A percentile compares a stretch with the other conserved stretches of the same genome.
Evolutionary conservation across 1,140 invertebrate genomes (phyloP).

Genomic region (Leptopilina clavipes): DNA sequence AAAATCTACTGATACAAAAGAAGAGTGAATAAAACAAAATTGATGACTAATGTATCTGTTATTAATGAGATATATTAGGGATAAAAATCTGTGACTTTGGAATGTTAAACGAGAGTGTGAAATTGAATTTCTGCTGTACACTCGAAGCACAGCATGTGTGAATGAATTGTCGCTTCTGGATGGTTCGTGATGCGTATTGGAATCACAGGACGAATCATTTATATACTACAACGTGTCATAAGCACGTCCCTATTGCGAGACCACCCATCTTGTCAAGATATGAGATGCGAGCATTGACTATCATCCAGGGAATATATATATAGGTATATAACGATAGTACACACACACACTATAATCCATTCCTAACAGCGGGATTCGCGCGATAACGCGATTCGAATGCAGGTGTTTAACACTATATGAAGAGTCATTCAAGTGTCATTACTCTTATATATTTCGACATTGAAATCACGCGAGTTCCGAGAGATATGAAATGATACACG

Average conservation of each 20-base stretch:
- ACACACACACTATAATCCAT: background rate
- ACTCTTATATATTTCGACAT: constrained; percentile 27
- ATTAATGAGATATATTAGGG: background rate
- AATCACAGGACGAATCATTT: constrained; percentile 8
- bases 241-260: constrained; percentile 2
- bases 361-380: constrained; percentile 30
- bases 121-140: constrained; percentile 13
- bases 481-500: background rate
- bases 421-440: constrained; percentile 19
- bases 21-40: background rate
- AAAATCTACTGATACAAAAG: background rate
- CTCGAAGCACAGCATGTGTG: constrained; percentile 5
- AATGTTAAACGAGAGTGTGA: constrained; percentile 25
- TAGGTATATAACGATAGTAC: background rate
- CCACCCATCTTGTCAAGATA: constrained; percentile 27
- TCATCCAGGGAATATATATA: background rate
- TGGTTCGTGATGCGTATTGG: background rate
- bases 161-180: constrained; percentile 31
- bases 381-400: constrained; percentile 16
- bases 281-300: constrained; percentile 20
- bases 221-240: constrained; percentile 14
- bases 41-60: background rate
- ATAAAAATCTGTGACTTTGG: background rate
- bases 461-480: background rate
- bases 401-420: constrained; percentile 22